Conservation (phyloP, 2,797 vertebrate genomes). For the Betta splendens region DNA sequence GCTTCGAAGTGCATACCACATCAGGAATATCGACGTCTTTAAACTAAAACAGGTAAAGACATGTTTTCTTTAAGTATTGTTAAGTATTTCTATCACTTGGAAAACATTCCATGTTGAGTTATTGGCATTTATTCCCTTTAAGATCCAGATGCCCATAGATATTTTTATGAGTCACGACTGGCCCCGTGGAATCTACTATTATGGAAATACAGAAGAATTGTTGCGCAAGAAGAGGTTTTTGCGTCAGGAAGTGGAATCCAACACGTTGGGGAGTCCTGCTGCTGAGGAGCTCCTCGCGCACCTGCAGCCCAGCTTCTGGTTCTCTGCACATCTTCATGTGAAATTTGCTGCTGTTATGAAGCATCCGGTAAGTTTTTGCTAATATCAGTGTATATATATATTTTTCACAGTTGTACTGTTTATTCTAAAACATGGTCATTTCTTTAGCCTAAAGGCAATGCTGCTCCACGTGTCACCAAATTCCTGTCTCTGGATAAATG, state of each 20-base stretch:
- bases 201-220: conserved; percentile 89
- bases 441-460: conserved; percentile 73
- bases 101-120: not conserved
- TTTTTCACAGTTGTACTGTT: not conserved
- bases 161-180: conserved; percentile 97
- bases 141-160: conserved; percentile 92
- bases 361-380: conserved; percentile 82
- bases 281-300: conserved; percentile 91
- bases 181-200: conserved; percentile 94
- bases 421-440: conserved; percentile 3
- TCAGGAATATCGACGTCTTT: conserved; percentile 95
- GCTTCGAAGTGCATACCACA: conserved; percentile 94
- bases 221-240: conserved; percentile 92
- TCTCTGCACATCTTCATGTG: conserved; percentile 96
- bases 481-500: conserved; percentile 99
- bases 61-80: not conserved
- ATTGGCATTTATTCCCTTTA: conserved; percentile 7
- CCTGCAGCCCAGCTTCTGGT: conserved; percentile 94
- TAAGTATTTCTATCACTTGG: not conserved
- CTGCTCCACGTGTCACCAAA: conserved; percentile 89
- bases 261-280: conserved; percentile 91
- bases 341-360: conserved; percentile 96
- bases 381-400: not conserved
- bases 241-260: conserved; percentile 91
- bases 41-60: conserved; percentile 93